These are phyloP conservation scores for Hirtodrosophila confusa DNA, from an alignment of 2,888 invertebrate species.

Conservation along the genomic window DNA sequence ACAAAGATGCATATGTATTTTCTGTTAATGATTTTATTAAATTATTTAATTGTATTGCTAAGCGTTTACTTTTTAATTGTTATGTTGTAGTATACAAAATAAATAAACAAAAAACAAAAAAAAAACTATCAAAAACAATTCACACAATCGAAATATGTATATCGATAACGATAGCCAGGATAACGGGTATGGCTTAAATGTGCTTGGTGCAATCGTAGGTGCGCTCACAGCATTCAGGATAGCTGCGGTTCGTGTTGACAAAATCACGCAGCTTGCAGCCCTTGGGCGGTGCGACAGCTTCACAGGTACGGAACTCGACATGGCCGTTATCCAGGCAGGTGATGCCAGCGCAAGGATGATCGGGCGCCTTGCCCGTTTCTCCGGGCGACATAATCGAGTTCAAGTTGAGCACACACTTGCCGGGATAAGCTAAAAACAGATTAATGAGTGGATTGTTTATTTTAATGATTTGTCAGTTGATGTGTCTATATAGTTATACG, in stretches of 20 bases:
- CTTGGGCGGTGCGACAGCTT: constrained; percentile 74
- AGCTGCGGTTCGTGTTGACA: constrained; percentile 72
- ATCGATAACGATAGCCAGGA: no score
- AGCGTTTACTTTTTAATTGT: constrained; percentile 78
- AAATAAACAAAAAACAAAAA: constrained; percentile 55
- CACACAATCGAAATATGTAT: neutral
- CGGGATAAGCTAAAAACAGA: constrained; percentile 69
- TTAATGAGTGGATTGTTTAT: no score
- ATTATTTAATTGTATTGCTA: constrained; percentile 76
- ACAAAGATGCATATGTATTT: constrained; percentile 59
- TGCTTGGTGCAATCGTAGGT: constrained; percentile 68
- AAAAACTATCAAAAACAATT: constrained; percentile 2
- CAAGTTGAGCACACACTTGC: constrained; percentile 70
- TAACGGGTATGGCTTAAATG: no score
- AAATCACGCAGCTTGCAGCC: constrained; percentile 81
- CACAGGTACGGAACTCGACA: constrained; percentile 71
- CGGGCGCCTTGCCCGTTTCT: constrained; percentile 73
- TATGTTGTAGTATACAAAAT: constrained; percentile 79
- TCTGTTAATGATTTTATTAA: constrained; percentile 79
- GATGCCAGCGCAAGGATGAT: constrained; percentile 74
- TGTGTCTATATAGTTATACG: constrained; percentile 41
- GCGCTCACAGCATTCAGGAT: constrained; percentile 79
- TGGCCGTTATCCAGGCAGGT: constrained; percentile 65
- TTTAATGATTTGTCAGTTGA: no score
- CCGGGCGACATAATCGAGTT: constrained; percentile 76